Evolutionary conservation across 2,113 vertebrate species (phyloP), one percentile per base, ranked within the genome.

Genomic region (Thinocorus orbignyianus): DNA sequence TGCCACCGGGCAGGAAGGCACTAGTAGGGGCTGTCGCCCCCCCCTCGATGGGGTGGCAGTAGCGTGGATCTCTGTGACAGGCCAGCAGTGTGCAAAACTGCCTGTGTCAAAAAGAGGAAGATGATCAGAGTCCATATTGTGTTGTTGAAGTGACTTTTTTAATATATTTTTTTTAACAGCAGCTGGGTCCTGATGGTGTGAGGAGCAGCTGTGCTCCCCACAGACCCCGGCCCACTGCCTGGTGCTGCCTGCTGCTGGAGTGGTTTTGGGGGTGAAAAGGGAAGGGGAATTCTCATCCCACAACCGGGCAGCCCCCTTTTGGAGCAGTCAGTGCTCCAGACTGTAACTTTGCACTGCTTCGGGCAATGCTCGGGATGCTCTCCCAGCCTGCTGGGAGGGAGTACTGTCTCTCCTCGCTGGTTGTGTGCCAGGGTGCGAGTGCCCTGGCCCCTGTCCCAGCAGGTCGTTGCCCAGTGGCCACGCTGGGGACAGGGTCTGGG

Each of bases 331-430:
- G 0, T 37, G 1, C 44, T 26, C 41, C 39, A 49, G 22, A 41
- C 0, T 2, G 28, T 28, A 11, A 9, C 9, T 49, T 37, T 3
- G 23, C 3, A 1, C 46, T 25, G 13, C 15, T 31, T 25, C 0
- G 9, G 37, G 25, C 0, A 2, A 65, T 31, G 44, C 31, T 44
- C 5, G 74, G 66, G 74, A 55, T 81, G 90, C 42, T 42, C 30
- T 87, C 52, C 14, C 10, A 35, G 65, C 20, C 25, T 52, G 42
- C 35, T 23, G 0, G 37, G 30, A 28, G 26, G 4, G 42, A 81
- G 42, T n/a, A 23, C 24, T 12, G 46, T 7, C 5, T 26, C 31
- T 31, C 17, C 18, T 6, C 0, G 3, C 52, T 44, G 42, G 46
- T 8, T 33, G 25, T 42, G 64, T 3, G 4, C 49, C 11, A 22